Evolutionary conservation across 2,797 vertebrate species (phyloP), one percentile per base, ranked within the genome.

Genomic region (Microtus agrestis): DNA sequence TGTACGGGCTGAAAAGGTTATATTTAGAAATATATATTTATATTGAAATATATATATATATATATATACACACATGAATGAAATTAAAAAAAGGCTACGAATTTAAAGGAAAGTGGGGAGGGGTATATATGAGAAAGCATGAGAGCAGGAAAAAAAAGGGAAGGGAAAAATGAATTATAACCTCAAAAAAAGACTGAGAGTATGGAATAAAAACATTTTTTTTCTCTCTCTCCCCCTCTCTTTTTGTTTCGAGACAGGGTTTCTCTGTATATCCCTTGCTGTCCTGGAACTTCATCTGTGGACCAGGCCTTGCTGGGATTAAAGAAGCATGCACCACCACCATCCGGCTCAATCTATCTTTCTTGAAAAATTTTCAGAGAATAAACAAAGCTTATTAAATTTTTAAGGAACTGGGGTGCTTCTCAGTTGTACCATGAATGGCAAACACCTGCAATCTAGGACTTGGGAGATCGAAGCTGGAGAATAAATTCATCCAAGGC

Each of bases 351-450:
- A 86, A 92, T 82, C 51, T 93, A 91, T 19, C 65, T 90, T 93
- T 46, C 88, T 76, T 82, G 93, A 93, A 82, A 67, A 84, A 23
- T 15, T 95, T 34, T 61, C 46, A 93, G 46, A 92, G 87, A 94
- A 84, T 34, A 93, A 78, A 67, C 46, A 76, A 37, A 95, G 61
- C 14, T 63, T 91, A 93, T 29, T 94, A 90, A 94, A 95, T 94
- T 63, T 94, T 15, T 63, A 93, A 78, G 37, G 25, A 61, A 27
- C 46, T 67, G 15, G 59, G 34, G 65, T 37, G 61, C 63, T 77
- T 61, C 40, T 89, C 21, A 89, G 87, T 48, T 80, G 29, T 56
- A 40, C n/a, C 69, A 46, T 5, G 21, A 19, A 76, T 63, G 11
- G 40, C 19, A 43, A 61, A 61, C 29, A 31, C 73, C 54, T 61